These are phyloP conservation scores for Pandion haliaetus DNA, from an alignment of 2,113 vertebrate species.

Conservation along the genomic window DNA sequence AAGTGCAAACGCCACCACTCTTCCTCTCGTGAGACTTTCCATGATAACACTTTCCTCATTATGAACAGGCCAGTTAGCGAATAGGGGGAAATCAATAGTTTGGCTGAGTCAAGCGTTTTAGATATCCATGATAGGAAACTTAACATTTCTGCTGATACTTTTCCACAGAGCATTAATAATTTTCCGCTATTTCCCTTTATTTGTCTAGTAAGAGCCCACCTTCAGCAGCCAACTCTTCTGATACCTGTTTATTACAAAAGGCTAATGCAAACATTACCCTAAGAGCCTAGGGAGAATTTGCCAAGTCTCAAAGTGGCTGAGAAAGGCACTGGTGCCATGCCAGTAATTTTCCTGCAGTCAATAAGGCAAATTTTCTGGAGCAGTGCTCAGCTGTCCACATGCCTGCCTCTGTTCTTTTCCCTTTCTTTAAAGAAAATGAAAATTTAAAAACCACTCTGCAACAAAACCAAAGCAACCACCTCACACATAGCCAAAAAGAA, in stretches of 20 bases:
- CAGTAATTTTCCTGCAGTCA: constrained; percentile 8
- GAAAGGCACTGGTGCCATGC: neutral
- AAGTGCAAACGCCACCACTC: neutral
- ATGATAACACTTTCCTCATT: neutral
- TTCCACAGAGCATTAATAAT: neutral
- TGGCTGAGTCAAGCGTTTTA: neutral
- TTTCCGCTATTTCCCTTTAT: neutral
- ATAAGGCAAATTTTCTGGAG: neutral
- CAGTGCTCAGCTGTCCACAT: neutral
- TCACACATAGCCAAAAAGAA: neutral
- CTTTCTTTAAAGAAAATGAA: neutral
- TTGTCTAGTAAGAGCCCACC: neutral
- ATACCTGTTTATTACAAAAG: neutral
- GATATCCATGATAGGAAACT: neutral
- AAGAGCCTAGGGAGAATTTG: neutral
- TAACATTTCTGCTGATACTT: neutral
- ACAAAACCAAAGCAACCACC: neutral
- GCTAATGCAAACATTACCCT: constrained; percentile 5
- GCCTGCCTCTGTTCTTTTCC: neutral
- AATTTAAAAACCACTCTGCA: neutral
- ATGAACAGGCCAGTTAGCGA: neutral
- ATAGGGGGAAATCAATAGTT: neutral
- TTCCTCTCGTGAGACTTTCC: neutral
- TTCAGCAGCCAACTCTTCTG: neutral
- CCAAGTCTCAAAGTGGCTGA: neutral